These are phyloP conservation scores for Podargus strigoides DNA, from an alignment of 2,797 vertebrate species.

Conservation along the genomic window DNA sequence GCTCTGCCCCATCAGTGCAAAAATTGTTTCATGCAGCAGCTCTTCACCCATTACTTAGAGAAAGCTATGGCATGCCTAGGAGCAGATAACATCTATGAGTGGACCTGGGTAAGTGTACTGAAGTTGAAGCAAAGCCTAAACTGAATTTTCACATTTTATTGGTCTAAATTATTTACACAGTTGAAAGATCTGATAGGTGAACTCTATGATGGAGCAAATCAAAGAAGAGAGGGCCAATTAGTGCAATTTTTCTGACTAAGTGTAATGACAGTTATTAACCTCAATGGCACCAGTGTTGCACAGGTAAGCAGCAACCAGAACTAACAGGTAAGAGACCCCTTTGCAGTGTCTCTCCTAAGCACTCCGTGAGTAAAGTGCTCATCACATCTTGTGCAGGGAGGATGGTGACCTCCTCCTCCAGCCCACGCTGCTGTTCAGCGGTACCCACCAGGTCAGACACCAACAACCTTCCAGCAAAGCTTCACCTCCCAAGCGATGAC, in stretches of 20 bases:
- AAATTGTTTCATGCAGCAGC: background rate
- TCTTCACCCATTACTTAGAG: background rate
- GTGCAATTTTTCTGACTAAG: background rate
- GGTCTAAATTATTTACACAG: constrained; percentile 1
- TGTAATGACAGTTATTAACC: background rate
- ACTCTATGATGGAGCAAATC: background rate
- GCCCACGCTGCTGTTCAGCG: too few species aligned
- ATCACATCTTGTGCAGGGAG: rapidly evolving
- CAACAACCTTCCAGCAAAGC: background rate
- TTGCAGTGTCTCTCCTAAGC: background rate
- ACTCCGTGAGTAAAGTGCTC: background rate
- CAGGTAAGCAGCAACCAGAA: constrained; percentile 40
- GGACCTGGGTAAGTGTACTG: background rate
- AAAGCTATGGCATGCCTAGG: rapidly evolving
- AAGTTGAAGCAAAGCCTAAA: constrained; percentile 5
- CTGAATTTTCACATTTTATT: constrained; percentile 50
- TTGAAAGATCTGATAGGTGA: background rate
- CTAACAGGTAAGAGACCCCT: background rate
- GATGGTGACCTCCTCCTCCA: background rate
- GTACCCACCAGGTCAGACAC: background rate
- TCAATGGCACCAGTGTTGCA: background rate
- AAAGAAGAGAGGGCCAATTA: background rate
- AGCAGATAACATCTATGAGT: background rate
- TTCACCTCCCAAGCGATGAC: background rate
- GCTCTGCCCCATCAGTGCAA: constrained; percentile 40